phyloP scores from a whole-genome alignment of 2,797 vertebrate species.

The Syngnathus rostellatus region DNA sequence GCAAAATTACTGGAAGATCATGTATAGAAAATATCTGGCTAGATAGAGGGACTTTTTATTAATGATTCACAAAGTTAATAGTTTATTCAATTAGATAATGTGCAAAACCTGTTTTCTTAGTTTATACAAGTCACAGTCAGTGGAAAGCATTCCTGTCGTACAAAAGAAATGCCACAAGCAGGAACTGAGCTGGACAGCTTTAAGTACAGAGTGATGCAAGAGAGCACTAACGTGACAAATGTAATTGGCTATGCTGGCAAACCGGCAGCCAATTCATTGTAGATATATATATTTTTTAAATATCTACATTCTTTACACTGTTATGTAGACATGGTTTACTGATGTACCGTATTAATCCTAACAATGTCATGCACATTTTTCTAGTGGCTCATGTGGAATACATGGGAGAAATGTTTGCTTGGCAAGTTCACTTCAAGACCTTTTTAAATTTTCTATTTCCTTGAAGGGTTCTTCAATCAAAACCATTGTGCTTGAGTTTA shows the following conservation, averaged over 20 bases:
- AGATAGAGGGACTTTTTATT: too few relatives aligned
- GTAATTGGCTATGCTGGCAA: not conserved
- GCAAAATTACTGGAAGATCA: not conserved
- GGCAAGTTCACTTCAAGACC: not conserved
- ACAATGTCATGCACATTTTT: too few relatives aligned
- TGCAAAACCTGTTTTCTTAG: too few relatives aligned
- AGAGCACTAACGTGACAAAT: not conserved
- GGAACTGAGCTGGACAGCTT: constrained; percentile 29
- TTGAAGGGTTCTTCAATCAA: constrained; percentile 5
- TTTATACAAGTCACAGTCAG: not conserved
- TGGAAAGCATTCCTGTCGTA: not conserved
- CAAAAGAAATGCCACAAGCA: constrained; percentile 9
- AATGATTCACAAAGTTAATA: too few relatives aligned
- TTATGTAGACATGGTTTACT: too few relatives aligned
- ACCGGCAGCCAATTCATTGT: not conserved
- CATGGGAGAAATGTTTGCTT: too few relatives aligned
- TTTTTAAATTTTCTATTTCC: not conserved
- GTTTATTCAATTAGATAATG: too few relatives aligned
- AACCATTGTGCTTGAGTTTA: not conserved
- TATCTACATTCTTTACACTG: too few relatives aligned
- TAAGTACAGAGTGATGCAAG: constrained; percentile 37
- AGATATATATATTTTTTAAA: too few relatives aligned
- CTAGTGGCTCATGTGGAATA: too few relatives aligned
- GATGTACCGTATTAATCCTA: too few relatives aligned
- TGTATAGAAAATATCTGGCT: not conserved